These are phyloP conservation scores for Aporophyla nigra DNA, from an alignment of 2,888 invertebrate genomes.

Conservation along the genomic window DNA sequence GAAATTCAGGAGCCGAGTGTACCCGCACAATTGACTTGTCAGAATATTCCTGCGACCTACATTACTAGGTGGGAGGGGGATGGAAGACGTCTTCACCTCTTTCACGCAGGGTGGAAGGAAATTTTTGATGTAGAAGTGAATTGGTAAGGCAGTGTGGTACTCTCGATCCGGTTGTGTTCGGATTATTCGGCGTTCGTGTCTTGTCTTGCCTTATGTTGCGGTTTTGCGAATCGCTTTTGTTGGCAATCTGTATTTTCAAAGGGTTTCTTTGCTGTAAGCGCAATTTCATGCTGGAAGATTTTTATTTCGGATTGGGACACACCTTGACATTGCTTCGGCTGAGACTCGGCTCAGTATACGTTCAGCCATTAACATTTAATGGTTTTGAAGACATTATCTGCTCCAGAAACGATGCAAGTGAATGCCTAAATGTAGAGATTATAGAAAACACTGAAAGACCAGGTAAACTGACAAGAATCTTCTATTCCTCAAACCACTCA, in stretches of 20 bases:
- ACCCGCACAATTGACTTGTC: constrained; percentile 70
- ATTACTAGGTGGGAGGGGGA: constrained; percentile 53
- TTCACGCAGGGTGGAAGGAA: constrained; percentile 50
- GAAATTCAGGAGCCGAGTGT: constrained; percentile 30
- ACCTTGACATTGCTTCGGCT: neutral
- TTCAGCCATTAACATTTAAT: neutral
- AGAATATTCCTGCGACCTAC: constrained; percentile 68
- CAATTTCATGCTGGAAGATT: neutral
- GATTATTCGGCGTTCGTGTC: constrained; percentile 35
- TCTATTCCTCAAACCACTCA: neutral
- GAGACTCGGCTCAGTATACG: neutral
- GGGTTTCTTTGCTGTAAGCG: constrained; percentile 3
- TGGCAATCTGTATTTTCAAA: constrained; percentile 8
- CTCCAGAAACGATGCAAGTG: too few species aligned
- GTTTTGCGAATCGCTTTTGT: constrained; percentile 30
- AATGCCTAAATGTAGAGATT: too few species aligned
- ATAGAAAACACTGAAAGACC: neutral
- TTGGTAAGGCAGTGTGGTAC: constrained; percentile 53
- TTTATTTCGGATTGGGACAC: neutral
- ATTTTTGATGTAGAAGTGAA: constrained; percentile 66
- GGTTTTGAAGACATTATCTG: neutral
- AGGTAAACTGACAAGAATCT: neutral
- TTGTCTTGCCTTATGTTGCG: constrained; percentile 40
- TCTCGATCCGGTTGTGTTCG: constrained; percentile 47
- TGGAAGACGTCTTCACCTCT: constrained; percentile 27